A percentile compares a stretch with the other conserved stretches of the same genome.
Evolutionary conservation across 2,113 vertebrate species (phyloP).

Genomic region (Nibea coibor): DNA sequence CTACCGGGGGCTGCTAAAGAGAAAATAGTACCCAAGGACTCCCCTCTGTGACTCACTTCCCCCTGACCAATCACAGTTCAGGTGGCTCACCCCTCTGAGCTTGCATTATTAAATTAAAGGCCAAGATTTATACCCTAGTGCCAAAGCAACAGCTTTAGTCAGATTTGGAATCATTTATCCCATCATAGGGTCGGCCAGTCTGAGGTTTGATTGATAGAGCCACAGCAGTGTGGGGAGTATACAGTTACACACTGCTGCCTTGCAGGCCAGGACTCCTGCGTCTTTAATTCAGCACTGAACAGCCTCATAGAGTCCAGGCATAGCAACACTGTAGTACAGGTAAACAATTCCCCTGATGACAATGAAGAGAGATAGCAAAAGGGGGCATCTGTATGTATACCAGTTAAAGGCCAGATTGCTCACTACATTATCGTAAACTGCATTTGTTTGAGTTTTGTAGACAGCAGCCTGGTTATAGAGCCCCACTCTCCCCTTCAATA

Average conservation of each 20-base stretch:
- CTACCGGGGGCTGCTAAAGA: constrained; percentile 44
- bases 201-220: constrained; percentile 72
- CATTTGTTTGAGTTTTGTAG: constrained; percentile 4
- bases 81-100: constrained; percentile 52
- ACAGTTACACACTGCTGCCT: constrained; percentile 66
- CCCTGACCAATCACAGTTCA: constrained; percentile 57
- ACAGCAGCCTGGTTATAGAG: constrained; percentile 19
- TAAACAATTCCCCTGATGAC: constrained; percentile 65
- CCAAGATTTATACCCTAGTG: constrained; percentile 72
- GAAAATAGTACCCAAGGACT: constrained; percentile 60
- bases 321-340: constrained; percentile 46
- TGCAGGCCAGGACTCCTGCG: constrained; percentile 41
- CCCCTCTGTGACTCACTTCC: constrained; percentile 55
- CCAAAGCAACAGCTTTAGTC: constrained; percentile 72
- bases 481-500: not conserved
- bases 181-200: constrained; percentile 66
- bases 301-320: constrained; percentile 51
- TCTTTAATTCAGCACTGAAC: constrained; percentile 64
- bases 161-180: constrained; percentile 80
- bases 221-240: constrained; percentile 53
- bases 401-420: constrained; percentile 30
- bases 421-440: constrained; percentile 1
- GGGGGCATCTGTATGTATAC: constrained; percentile 3
- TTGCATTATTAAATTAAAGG: constrained; percentile 72
- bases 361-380: constrained; percentile 34